Percentiles rank a stretch among this genome's conserved stretches.
Evolutionary conservation across 2,113 vertebrate genomes (phyloP).

Genomic region (Calidris pugnax): DNA sequence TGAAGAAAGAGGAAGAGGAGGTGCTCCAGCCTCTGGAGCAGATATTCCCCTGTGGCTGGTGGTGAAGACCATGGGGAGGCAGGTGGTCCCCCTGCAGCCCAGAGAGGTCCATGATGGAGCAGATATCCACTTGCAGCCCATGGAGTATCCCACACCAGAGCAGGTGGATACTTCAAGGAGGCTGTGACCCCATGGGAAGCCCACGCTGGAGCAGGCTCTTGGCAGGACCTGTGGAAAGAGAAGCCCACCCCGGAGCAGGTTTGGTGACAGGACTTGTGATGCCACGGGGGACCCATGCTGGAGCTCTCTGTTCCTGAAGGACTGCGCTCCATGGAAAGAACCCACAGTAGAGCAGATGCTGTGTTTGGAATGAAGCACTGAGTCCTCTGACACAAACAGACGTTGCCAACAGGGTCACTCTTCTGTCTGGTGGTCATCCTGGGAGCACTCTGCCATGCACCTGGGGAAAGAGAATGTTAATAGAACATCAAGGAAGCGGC

Average conservation of each 20-base stretch:
- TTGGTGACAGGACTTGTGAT: background rate
- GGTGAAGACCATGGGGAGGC: background rate
- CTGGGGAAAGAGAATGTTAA: background rate
- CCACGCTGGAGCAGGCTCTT: background rate
- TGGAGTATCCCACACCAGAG: background rate
- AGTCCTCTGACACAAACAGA: background rate
- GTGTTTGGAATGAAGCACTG: background rate
- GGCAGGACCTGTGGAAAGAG: background rate
- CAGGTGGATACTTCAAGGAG: background rate
- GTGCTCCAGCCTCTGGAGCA: background rate
- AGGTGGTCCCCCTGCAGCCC: background rate
- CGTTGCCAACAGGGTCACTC: background rate
- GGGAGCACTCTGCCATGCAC: rapidly evolving
- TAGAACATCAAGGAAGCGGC: background rate
- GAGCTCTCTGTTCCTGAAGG: background rate
- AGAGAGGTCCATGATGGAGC: background rate
- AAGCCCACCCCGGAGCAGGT: background rate
- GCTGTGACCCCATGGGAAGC: background rate
- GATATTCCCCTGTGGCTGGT: background rate
- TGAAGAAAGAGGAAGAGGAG: background rate
- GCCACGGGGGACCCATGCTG: background rate
- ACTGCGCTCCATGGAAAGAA: background rate
- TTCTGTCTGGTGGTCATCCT: background rate
- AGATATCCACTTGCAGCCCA: background rate
- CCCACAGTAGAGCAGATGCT: background rate